Percentiles rank a stretch among this genome's conserved stretches.
These are phyloP conservation scores for Plodia interpunctella DNA, from an alignment of 1,140 invertebrate species.

Conservation along the genomic window DNA sequence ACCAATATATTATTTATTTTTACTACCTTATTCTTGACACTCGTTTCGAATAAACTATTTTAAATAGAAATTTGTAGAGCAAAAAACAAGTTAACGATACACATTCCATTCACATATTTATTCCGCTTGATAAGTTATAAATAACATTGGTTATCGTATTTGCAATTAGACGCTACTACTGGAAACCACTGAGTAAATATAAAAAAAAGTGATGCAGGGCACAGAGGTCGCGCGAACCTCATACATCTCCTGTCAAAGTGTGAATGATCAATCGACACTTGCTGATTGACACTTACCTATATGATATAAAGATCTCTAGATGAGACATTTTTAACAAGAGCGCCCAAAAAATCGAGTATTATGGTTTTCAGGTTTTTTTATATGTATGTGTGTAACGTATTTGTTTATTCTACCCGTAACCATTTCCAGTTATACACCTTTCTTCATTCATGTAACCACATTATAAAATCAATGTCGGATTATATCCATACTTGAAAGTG, in stretches of 20 bases:
- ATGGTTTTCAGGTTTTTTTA: too few relatives aligned
- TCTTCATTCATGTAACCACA: too few relatives aligned
- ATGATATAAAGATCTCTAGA: slow-evolving; percentile 15
- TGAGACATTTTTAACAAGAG: not conserved
- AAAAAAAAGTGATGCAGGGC: slow-evolving; percentile 17
- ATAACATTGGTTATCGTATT: not conserved
- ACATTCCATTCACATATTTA: not conserved
- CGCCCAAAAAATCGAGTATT: too few relatives aligned
- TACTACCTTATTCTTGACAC: too few relatives aligned
- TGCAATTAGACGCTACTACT: slow-evolving; percentile 3
- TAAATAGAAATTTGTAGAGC: not conserved
- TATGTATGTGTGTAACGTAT: too few relatives aligned
- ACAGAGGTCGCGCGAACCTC: slow-evolving; percentile 23
- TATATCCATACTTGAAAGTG: too few relatives aligned
- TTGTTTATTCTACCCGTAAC: too few relatives aligned
- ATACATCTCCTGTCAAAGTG: slow-evolving; percentile 38
- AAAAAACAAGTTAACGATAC: not conserved
- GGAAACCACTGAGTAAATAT: slow-evolving; percentile 10
- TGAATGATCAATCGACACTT: slow-evolving; percentile 46
- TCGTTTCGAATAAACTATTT: too few relatives aligned
- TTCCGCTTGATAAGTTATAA: not conserved
- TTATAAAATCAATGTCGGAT: too few relatives aligned
- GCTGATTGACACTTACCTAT: slow-evolving; percentile 24
- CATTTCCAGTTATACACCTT: too few relatives aligned
- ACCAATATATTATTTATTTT: too few relatives aligned